phyloP scores from a whole-genome alignment of 2,888 invertebrate genomes.

The Sarcophaga caerulescens region DNA sequence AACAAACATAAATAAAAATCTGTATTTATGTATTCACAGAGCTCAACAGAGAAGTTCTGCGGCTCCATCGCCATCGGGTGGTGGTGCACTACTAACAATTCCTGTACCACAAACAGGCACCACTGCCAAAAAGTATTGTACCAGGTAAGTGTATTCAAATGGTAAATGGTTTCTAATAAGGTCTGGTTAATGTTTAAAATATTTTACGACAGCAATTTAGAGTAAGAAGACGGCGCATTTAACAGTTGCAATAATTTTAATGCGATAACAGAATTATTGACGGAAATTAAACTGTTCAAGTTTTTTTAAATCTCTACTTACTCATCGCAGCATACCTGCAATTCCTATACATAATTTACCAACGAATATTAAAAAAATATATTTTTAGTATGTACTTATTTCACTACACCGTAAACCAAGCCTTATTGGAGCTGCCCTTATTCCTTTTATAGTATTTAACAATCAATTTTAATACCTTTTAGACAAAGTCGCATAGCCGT shows the following conservation, averaged over 20 bases:
- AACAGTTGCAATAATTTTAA: no score
- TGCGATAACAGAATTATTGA: no score
- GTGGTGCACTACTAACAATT: constrained; percentile 2
- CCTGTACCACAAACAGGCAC: constrained; percentile 9
- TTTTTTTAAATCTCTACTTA: no score
- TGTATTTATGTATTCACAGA: neutral
- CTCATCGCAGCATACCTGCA: no score
- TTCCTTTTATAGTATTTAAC: neutral
- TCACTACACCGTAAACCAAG: no score
- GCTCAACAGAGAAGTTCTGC: constrained; percentile 27
- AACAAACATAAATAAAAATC: neutral
- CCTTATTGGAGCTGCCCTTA: neutral
- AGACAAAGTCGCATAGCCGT: constrained; percentile 73
- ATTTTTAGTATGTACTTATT: no score
- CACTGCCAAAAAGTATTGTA: constrained; percentile 64
- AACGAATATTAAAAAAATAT: no score
- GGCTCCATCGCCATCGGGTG: constrained; percentile 41
- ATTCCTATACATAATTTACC: no score
- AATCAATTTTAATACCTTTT: neutral
- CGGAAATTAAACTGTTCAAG: no score
- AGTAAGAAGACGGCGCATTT: no score
- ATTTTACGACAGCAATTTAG: no score
- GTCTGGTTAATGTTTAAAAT: no score
- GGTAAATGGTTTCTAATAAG: neutral
- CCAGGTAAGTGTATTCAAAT: constrained; percentile 41